Percentiles rank a stretch among this genome's conserved stretches.
These are phyloP conservation scores for Phaetusa simplex DNA, from an alignment of 2,113 vertebrate species.

Conservation along the genomic window DNA sequence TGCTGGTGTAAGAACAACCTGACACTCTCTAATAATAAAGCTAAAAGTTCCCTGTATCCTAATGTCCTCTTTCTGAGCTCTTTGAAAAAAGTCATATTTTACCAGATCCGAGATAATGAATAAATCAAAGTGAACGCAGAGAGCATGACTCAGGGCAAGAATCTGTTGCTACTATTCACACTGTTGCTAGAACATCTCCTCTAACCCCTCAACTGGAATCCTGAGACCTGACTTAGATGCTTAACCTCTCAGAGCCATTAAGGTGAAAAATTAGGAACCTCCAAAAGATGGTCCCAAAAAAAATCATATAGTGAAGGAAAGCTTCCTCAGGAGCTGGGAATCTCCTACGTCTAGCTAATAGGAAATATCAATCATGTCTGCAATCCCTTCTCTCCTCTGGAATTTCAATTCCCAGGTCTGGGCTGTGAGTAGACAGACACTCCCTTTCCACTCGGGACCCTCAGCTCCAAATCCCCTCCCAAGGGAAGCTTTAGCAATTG, in stretches of 20 bases:
- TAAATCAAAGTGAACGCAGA: neutral
- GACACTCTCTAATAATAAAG: neutral
- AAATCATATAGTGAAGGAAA: neutral
- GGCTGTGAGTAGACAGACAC: neutral
- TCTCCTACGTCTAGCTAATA: neutral
- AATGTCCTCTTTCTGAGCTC: neutral
- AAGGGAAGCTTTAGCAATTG: neutral
- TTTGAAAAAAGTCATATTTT: neutral
- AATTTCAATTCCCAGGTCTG: neutral
- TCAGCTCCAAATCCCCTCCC: neutral
- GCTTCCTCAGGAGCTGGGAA: neutral
- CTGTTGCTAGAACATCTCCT: neutral
- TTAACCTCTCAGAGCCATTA: neutral
- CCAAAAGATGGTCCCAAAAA: neutral
- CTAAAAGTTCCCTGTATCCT: neutral
- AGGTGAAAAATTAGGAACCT: neutral
- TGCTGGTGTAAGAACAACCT: neutral
- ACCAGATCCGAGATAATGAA: neutral
- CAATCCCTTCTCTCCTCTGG: neutral
- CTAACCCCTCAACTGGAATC: neutral
- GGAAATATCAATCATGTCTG: slow-evolving; percentile 10
- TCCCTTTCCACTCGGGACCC: neutral
- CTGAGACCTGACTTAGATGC: neutral
- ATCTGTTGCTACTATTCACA: neutral
- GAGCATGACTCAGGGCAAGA: neutral